Base-by-base conservation (phyloP, 2,888 invertebrate species). In the Hypomecis atomaria region DNA sequence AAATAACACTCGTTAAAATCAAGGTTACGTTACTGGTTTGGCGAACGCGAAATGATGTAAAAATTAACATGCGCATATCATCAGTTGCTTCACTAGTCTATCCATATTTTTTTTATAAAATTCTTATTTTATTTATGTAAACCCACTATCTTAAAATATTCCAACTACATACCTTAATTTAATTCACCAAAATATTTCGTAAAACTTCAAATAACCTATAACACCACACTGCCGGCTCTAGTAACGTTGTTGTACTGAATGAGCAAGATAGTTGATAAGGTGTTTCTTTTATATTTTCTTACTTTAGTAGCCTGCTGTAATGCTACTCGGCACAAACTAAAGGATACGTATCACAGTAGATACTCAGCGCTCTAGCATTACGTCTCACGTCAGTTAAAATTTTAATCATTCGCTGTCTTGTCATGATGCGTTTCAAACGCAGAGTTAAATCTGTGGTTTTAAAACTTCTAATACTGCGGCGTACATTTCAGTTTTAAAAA, bases 171-270 rank as follows among this genome's bases (percentile, higher is more conserved):
- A 62, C 66, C 62, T 59, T 56, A 43, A 42, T n/a, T 43, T 40
- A 50, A 11, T 43, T 60, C 53, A 65, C 56, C 57, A 64, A 53
- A 34, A 38, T 48, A 43, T 65, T 63, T 66, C 69, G 72, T 66
- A 67, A 66, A 63, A 49, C 10, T 53, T 48, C 10, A 40, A 55
- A 60, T 64, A 64, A 67, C 67, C 64, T 61, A 45, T 50, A 55
- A 59, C 57, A 57, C 59, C 52, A 60, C 65, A 65, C 62, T 74
- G 71, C 77, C 73, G 70, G 66, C 61, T 58, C 34, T 54, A 65
- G 65, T 62, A 61, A 69, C 62, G 63, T 71, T 70, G 63, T 71
- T 67, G 63, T 66, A 66, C 62, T 59, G 73, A 79, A 76, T 80
- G 79, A 76, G 69, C 68, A 55, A 44, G 60, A 49, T 43, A 63